These are phyloP conservation scores for Eupithecia tripunctaria DNA, from an alignment of 2,888 invertebrate species.

Conservation along the genomic window DNA sequence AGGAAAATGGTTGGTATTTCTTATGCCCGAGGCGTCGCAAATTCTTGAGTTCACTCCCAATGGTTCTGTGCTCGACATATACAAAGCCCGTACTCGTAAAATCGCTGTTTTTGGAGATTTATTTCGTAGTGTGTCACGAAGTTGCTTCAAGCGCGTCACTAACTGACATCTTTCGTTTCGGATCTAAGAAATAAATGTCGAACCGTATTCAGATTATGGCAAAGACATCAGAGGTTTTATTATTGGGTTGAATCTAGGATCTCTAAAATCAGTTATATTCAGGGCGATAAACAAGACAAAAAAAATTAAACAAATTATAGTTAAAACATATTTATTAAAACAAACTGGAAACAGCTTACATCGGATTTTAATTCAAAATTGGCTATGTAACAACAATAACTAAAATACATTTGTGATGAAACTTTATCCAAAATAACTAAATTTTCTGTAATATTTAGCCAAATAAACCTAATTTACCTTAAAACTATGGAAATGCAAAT, in stretches of 20 bases:
- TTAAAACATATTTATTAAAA: conserved; percentile 13
- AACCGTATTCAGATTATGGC: not conserved
- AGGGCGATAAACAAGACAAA: not conserved
- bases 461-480: not conserved
- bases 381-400: not conserved
- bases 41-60: no score
- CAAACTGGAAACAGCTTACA: conserved; percentile 1
- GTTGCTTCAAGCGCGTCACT: no score
- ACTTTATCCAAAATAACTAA: not conserved
- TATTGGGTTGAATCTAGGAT: not conserved
- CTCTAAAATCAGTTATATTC: not conserved
- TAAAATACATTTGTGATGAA: not conserved
- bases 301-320: not conserved
- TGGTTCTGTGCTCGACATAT: no score
- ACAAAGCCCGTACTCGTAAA: no score
- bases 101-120: no score
- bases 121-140: no score
- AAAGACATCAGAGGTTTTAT: not conserved
- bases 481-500: conserved; percentile 12
- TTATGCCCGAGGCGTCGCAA: no score
- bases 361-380: not conserved
- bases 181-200: no score
- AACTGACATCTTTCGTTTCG: no score
- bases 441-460: not conserved
- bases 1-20: no score